Evolutionary conservation across 2,797 vertebrate genomes (phyloP).

Genomic region (Takifugu ocellatus): DNA sequence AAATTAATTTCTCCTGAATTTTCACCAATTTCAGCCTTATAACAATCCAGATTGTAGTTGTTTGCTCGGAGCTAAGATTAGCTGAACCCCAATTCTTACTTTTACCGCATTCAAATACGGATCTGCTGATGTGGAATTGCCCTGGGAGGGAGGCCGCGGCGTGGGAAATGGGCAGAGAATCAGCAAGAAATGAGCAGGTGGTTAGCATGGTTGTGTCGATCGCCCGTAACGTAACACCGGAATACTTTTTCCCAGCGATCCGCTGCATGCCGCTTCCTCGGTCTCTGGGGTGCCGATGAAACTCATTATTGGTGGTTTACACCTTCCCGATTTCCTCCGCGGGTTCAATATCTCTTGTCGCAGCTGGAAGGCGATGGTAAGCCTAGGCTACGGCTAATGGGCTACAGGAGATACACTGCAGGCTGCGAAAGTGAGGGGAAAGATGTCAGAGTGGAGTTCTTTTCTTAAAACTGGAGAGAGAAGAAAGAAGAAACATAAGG

Average conservation of each 20-base stretch:
- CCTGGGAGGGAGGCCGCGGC: no score
- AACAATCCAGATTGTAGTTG: no score
- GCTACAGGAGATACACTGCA: constrained; percentile 20
- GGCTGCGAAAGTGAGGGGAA: constrained; percentile 18
- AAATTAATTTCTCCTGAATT: no score
- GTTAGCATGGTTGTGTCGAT: constrained; percentile 20
- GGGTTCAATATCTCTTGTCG: constrained; percentile 42
- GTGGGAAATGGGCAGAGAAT: no score
- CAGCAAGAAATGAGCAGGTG: constrained; percentile 27
- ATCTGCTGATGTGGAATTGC: no score
- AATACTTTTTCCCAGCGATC: constrained; percentile 3
- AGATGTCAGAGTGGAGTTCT: constrained; percentile 26
- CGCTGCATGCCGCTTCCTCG: constrained; percentile 23
- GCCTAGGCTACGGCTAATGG: constrained; percentile 42
- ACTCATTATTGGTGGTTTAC: constrained; percentile 45
- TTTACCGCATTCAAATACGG: no score
- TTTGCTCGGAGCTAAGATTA: no score
- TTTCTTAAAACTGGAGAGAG: constrained; percentile 1
- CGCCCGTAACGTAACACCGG: constrained; percentile 8
- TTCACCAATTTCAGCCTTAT: no score
- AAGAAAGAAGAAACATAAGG: background rate
- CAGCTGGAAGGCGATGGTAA: constrained; percentile 38
- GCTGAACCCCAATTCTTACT: no score
- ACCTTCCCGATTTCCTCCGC: constrained; percentile 39
- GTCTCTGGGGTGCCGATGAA: constrained; percentile 38